Conservation (phyloP, 1,140 invertebrate species). For the Solen grandis region DNA sequence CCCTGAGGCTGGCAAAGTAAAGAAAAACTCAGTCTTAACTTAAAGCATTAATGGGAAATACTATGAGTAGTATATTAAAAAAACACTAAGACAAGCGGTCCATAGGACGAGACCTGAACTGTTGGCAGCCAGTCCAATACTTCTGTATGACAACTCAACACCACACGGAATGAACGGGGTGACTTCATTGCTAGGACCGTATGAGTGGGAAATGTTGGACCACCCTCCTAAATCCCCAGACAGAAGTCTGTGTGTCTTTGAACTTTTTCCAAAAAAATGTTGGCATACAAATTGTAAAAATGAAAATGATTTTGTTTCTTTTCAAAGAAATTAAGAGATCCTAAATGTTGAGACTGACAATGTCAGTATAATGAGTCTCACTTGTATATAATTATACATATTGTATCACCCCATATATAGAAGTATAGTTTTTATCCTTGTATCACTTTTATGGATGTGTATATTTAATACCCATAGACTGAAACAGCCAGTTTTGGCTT, state of each 20-base stretch:
- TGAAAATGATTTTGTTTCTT: no score
- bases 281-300: no score
- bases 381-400: no score
- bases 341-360: no score
- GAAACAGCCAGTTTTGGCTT: no score
- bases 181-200: background rate
- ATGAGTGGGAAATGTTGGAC: background rate
- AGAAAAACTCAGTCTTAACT: background rate
- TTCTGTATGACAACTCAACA: constrained; percentile 1
- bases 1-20: background rate
- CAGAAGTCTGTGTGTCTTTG: constrained; percentile 6
- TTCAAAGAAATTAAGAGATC: no score
- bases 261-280: constrained; percentile 3
- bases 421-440: no score
- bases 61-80: constrained; percentile 1
- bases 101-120: constrained; percentile 8
- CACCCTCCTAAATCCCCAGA: background rate
- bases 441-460: no score
- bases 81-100: constrained; percentile 26
- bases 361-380: no score
- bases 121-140: constrained; percentile 22
- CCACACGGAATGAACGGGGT: background rate
- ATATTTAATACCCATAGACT: no score
- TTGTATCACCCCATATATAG: no score
- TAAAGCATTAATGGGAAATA: background rate